A percentile compares a stretch with the other conserved stretches of the same genome.
Evolutionary conservation across 2,797 vertebrate species (phyloP).

Genomic region (Poeciliopsis presidionis): DNA sequence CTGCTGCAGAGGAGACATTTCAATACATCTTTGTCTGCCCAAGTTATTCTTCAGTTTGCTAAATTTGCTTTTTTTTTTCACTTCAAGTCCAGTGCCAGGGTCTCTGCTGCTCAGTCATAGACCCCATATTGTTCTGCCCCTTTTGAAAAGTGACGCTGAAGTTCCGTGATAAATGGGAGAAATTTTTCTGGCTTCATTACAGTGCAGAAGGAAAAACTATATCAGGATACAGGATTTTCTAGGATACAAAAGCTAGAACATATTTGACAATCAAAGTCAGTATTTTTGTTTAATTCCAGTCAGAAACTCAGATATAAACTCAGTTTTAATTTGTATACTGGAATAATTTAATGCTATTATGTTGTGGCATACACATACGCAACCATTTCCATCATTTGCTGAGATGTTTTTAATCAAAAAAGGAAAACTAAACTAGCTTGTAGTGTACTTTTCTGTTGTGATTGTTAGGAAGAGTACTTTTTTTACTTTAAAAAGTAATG

Average conservation of each 20-base stretch:
- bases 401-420: not conserved
- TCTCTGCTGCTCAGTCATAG: conserved; percentile 15
- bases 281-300: not conserved
- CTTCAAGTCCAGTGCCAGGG: not conserved
- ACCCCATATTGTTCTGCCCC: conserved; percentile 14
- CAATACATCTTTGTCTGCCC: conserved; percentile 32
- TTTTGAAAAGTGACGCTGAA: conserved; percentile 23
- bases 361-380: not conserved
- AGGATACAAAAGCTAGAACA: not conserved
- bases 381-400: not conserved
- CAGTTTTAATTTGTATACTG: not conserved
- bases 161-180: conserved; percentile 29
- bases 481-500: conserved; percentile 23
- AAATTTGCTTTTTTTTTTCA: conserved; percentile 29
- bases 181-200: conserved; percentile 17
- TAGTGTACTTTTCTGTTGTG: conserved; percentile 9
- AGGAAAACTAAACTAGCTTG: not conserved
- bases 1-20: conserved; percentile 23
- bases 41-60: conserved; percentile 39
- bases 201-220: not conserved
- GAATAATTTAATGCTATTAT: not conserved
- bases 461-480: conserved; percentile 2
- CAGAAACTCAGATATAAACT: not conserved
- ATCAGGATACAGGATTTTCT: no score
- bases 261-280: not conserved